Evolutionary conservation across 2,113 vertebrate genomes (phyloP).

Genomic region (Lipophrys pholis): DNA sequence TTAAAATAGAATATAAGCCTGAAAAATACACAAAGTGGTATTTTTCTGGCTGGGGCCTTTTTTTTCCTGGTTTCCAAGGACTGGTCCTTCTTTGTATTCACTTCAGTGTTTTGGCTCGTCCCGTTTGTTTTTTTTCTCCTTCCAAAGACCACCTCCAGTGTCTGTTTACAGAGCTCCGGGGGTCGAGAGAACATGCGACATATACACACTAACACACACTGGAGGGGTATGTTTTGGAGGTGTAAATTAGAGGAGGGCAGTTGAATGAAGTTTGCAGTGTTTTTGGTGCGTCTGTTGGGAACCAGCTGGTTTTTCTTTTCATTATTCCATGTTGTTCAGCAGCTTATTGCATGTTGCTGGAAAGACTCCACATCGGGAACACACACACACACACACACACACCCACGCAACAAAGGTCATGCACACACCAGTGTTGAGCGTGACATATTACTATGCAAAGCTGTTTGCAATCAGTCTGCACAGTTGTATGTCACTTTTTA

Average conservation of each 20-base stretch:
- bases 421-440: constrained; percentile 14
- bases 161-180: constrained; percentile 56
- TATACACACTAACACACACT: constrained; percentile 41
- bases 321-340: constrained; percentile 19
- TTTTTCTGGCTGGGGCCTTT: no score
- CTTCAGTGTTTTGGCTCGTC: constrained; percentile 33
- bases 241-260: constrained; percentile 43
- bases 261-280: constrained; percentile 19
- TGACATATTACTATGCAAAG: neutral
- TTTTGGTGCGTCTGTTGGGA: constrained; percentile 22
- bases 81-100: constrained; percentile 26
- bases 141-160: constrained; percentile 30
- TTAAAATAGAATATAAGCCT: no score
- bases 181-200: constrained; percentile 46
- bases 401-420: constrained; percentile 3
- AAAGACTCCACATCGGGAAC: constrained; percentile 8
- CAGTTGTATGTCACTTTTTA: constrained; percentile 45
- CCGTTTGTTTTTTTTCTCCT: constrained; percentile 44
- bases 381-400: constrained; percentile 5
- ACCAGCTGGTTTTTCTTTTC: constrained; percentile 32
- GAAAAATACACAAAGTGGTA: no score
- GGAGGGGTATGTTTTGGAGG: constrained; percentile 34
- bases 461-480: constrained; percentile 36
- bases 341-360: constrained; percentile 39
- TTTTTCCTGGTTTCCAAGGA: constrained; percentile 17